A percentile compares a stretch with the other conserved stretches of the same genome.
These are phyloP conservation scores for Manis javanica DNA, from an alignment of 2,797 vertebrate genomes.

Conservation along the genomic window DNA sequence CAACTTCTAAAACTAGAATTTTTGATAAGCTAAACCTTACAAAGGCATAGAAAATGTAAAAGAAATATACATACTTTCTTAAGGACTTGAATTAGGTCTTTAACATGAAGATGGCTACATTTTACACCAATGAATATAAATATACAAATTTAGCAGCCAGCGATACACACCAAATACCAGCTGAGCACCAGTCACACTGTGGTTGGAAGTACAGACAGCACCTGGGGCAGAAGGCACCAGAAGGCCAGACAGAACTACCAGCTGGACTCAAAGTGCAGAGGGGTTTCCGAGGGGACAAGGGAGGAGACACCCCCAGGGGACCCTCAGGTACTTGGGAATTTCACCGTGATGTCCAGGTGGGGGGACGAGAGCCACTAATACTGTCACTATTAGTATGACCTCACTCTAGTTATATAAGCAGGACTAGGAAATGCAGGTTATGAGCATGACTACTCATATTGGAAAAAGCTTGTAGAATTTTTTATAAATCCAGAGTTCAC, in stretches of 20 bases:
- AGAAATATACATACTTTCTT: neutral
- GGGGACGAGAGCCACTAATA: neutral
- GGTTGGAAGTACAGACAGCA: neutral
- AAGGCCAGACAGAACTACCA: neutral
- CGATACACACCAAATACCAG: neutral
- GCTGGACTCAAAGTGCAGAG: neutral
- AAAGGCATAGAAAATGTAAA: neutral
- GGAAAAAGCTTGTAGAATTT: neutral
- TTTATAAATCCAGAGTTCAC: neutral
- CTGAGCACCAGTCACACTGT: neutral
- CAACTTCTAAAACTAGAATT: conserved; percentile 33
- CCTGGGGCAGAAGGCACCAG: neutral
- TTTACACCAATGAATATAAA: neutral
- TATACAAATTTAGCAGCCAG: neutral
- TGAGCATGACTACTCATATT: neutral
- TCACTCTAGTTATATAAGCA: neutral
- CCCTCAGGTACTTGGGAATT: too few relatives aligned
- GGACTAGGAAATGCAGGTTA: neutral
- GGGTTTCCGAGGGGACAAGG: neutral
- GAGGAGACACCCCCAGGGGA: neutral
- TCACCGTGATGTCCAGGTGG: too few relatives aligned
- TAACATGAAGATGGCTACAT: neutral
- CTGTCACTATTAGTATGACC: neutral
- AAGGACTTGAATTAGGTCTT: neutral
- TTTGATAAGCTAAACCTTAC: neutral